These are phyloP conservation scores for Ammodytes marinus DNA, from an alignment of 2,113 vertebrate species.

Conservation along the genomic window DNA sequence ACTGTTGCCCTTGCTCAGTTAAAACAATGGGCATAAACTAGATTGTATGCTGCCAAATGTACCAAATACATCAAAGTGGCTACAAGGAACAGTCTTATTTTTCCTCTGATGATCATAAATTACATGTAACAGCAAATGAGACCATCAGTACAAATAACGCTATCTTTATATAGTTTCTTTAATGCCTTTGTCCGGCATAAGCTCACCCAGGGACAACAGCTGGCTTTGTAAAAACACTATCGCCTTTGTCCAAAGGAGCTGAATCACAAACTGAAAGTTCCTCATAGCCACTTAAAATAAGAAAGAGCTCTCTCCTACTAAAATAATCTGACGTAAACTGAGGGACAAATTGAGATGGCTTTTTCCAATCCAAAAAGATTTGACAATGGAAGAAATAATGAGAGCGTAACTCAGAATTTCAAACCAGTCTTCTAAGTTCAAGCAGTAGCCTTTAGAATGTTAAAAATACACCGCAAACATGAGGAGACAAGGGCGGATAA, in stretches of 20 bases:
- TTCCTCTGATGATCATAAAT: too few species aligned
- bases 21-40: background rate
- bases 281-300: background rate
- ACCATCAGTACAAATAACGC: too few species aligned
- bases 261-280: too few species aligned
- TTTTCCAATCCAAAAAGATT: constrained; percentile 22
- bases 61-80: too few species aligned
- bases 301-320: background rate
- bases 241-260: too few species aligned
- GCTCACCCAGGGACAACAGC: too few species aligned
- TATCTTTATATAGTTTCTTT: too few species aligned
- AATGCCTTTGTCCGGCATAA: too few species aligned
- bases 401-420: constrained; percentile 11
- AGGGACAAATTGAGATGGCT: constrained; percentile 50
- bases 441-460: background rate
- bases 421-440: constrained; percentile 26
- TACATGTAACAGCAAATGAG: too few species aligned
- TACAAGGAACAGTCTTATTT: too few species aligned
- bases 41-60: background rate
- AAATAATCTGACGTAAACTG: background rate
- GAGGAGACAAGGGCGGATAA: constrained; percentile 23
- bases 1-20: background rate
- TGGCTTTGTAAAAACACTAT: too few species aligned
- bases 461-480: constrained; percentile 26
- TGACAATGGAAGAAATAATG: background rate